These are phyloP conservation scores for Danio choprae DNA, from an alignment of 2,797 vertebrate species.

Conservation along the genomic window DNA sequence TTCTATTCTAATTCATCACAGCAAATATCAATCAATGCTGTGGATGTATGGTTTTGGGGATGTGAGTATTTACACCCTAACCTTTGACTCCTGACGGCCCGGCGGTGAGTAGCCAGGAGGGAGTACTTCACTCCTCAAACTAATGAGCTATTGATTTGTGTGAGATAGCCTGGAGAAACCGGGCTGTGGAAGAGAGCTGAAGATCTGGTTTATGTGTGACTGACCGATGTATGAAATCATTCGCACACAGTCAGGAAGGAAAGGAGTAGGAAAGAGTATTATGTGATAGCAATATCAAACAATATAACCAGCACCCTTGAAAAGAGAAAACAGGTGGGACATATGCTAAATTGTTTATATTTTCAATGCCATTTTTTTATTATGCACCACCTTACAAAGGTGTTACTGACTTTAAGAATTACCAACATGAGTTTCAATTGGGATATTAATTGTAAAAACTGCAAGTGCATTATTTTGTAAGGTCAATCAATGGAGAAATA, in stretches of 20 bases:
- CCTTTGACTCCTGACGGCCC: conserved; percentile 49
- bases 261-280: conserved; percentile 3
- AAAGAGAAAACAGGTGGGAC: not conserved
- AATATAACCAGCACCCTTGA: not conserved
- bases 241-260: not conserved
- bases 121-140: conserved; percentile 70
- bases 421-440: too few relatives aligned
- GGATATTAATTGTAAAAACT: too few relatives aligned
- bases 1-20: conserved; percentile 47
- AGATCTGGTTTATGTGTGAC: conserved; percentile 48
- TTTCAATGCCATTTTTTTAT: too few relatives aligned
- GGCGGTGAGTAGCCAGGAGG: conserved; percentile 57
- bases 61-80: conserved; percentile 55
- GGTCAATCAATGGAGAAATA: too few relatives aligned
- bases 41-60: conserved; percentile 40
- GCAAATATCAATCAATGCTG: conserved; percentile 47
- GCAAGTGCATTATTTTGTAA: too few relatives aligned
- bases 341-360: too few relatives aligned
- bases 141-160: conserved; percentile 78
- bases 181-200: conserved; percentile 9
- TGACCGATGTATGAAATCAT: conserved; percentile 44
- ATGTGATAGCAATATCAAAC: not conserved
- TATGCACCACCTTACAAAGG: too few relatives aligned
- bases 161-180: conserved; percentile 58
- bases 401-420: too few relatives aligned